Evolutionary conservation across 2,888 invertebrate genomes (phyloP), one percentile per base, ranked within the genome.

Genomic region (Hirtodrosophila trivittata): DNA sequence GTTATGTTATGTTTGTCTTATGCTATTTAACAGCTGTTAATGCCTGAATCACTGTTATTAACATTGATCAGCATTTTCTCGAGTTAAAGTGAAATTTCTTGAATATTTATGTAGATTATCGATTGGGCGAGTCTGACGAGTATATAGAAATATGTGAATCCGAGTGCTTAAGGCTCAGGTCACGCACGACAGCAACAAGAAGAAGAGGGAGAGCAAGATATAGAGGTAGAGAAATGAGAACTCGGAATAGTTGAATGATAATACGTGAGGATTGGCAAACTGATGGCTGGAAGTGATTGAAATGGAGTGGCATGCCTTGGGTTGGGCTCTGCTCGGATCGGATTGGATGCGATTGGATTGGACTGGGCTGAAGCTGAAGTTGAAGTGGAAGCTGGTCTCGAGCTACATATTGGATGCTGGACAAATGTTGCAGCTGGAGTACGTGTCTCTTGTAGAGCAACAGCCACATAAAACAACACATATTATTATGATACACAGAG

Each of bases 151-250:
- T 54, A 62, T 56, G 41, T 46, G 38, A 50, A 60, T 62, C 30
- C 45, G 37, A 55, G 47, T 55, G 50, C 55, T 57, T 80, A 18
- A 57, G 46, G 80, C 83, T 30, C 76, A 63, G 68, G 80, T 83
- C 84, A 86, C 81, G 83, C 86, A 78, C 68, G 42, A 10, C 30
- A 50, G 12, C 49, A 66, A 16, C 30, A 57, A 26, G 13, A 35
- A 9, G 26, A 37, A 13, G 41, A 46, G 8, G 33, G 12, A 28
- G 33, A 25, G 3, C 50, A 47, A 13, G 41, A 54, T 35, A 37
- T 49, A 57, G 46, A 45, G 26, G 12, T 39, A 49, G 38, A 33
- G 38, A 33, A 42, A 21, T 12, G 55, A 57, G 59, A 73, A 65
- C 52, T 54, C 21, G 26, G 50, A 46, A 21, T 32, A 42, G 60